Base-by-base conservation (phyloP, 2,888 invertebrate genomes). In the Norana najaformis region DNA sequence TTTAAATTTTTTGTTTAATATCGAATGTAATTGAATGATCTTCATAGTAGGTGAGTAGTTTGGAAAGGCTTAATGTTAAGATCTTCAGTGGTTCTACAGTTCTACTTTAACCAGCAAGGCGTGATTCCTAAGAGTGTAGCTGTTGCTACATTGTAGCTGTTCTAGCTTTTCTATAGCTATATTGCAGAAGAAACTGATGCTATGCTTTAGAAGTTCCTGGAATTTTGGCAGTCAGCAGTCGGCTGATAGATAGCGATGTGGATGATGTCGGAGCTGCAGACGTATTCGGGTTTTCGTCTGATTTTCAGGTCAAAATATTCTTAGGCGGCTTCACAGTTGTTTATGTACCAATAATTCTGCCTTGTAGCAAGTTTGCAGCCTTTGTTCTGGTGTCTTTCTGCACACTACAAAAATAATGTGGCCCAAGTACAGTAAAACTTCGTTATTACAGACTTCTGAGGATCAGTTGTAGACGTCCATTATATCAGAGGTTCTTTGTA, bases 241-340 rank as follows among this genome's bases (percentile, higher is more conserved):
- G 69, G n/a, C 69, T n/a, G 30, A 1, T 69, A n/a, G 30, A n/a
- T n/a, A n/a, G 69, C 8, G 11, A n/a, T 30, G n/a, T 69, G 69
- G n/a, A 30, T 69, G 69, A 69, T n/a, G n/a, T 69, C 13, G 69
- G 1, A n/a, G 69, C 30, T 11, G 16, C n/a, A 8, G 11, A n/a
- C 16, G 69, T 30, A n/a, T 69, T 69, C n/a, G 69, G n/a, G 53
- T 53, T 53, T 53, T 23, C 23, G 23, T 13, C n/a, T 30, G 69
- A 69, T 69, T 69, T 69, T n/a, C n/a, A 30, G n/a, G 69, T 69
- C 69, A n/a, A 69, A 69, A 69, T 69, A 69, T 69, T 69, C 69
- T 69, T 69, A n/a, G 53, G 53, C 30, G 69, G n/a, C n/a, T 69
- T 11, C 69, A 69, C 69, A 69, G 69, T 69, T 69, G 69, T 69